These are phyloP conservation scores for Gryllus longicercus DNA, from an alignment of 2,888 invertebrate species.

Conservation along the genomic window DNA sequence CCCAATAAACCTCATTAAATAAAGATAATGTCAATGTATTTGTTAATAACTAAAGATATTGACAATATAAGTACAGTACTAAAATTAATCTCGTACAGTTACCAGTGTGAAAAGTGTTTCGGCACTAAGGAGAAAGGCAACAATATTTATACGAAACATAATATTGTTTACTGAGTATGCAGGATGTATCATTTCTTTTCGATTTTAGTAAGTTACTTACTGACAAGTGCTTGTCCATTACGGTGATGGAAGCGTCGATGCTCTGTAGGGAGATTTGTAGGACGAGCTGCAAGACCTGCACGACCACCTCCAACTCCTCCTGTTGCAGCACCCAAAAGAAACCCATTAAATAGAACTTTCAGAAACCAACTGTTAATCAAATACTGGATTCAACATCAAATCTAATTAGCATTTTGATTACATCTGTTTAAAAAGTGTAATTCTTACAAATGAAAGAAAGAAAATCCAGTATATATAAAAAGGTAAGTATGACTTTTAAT, in stretches of 20 bases:
- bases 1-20: too few relatives aligned
- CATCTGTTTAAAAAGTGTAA: background rate
- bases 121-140: too few relatives aligned
- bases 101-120: too few relatives aligned
- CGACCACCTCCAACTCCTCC: constrained; percentile 46
- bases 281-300: constrained; percentile 64
- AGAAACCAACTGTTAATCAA: too few relatives aligned
- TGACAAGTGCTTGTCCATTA: constrained; percentile 58
- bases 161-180: constrained; percentile 19
- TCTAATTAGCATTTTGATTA: background rate
- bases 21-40: too few relatives aligned
- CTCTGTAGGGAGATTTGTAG: constrained; percentile 77
- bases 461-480: too few relatives aligned
- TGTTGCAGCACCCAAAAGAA: constrained; percentile 34
- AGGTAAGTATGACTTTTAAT: too few relatives aligned
- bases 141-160: background rate
- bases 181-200: constrained; percentile 25
- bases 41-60: too few relatives aligned
- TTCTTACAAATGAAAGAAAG: background rate
- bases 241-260: constrained; percentile 62
- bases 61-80: too few relatives aligned
- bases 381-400: background rate
- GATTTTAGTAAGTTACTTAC: constrained; percentile 46
- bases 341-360: background rate
- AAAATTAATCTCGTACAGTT: too few relatives aligned